These are phyloP conservation scores for Phania funesta DNA, from an alignment of 2,888 invertebrate genomes.

Conservation along the genomic window DNA sequence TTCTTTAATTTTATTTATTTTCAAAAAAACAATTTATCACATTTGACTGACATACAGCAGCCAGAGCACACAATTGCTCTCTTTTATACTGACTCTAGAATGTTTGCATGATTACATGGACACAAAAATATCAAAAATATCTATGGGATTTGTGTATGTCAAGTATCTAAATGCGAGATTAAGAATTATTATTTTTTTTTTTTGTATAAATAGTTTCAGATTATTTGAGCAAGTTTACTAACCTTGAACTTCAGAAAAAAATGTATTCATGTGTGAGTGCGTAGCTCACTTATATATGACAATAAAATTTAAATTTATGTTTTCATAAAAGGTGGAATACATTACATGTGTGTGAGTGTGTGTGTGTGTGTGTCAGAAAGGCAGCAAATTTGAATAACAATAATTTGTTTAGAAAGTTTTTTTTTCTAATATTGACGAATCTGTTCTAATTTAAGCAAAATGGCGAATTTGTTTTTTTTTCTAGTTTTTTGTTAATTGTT, in stretches of 20 bases:
- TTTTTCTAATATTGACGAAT: background rate
- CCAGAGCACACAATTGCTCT: no score
- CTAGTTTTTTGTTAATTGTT: background rate
- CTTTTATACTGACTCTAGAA: background rate
- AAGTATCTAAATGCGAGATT: background rate
- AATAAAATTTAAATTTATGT: background rate
- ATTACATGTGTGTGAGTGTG: background rate
- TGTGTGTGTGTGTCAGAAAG: constrained; percentile 14
- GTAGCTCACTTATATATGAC: background rate
- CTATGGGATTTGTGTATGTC: background rate
- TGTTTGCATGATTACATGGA: background rate
- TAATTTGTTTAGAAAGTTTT: constrained; percentile 32
- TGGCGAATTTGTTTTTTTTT: background rate
- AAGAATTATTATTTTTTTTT: no score
- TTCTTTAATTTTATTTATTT: background rate
- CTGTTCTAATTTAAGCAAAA: background rate
- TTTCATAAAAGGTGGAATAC: background rate
- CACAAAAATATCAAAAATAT: background rate
- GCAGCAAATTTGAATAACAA: constrained; percentile 33
- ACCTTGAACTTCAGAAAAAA: constrained; percentile 78
- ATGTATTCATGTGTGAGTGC: background rate
- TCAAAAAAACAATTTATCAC: constrained; percentile 28
- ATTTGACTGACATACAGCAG: no score
- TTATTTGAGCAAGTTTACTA: constrained; percentile 77
- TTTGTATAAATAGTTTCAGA: constrained; percentile 15